Evolutionary conservation across 2,888 invertebrate species (phyloP).

Genomic region (Caenorhabditis sinica): DNA sequence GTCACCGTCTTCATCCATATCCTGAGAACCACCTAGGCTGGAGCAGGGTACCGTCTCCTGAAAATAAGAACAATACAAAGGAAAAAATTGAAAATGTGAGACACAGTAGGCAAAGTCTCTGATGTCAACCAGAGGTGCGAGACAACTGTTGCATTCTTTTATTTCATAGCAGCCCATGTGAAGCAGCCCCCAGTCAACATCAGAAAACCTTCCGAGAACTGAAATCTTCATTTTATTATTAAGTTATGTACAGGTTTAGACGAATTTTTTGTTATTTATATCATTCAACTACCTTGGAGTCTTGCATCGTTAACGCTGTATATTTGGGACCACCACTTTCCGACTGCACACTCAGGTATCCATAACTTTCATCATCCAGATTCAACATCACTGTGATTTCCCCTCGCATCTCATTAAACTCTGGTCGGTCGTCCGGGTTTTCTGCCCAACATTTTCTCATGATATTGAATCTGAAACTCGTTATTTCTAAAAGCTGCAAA

Average conservation of each 20-base stretch:
- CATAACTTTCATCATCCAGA: conserved; percentile 73
- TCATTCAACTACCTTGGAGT: conserved; percentile 44
- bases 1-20: conserved; percentile 52
- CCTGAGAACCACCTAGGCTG: conserved; percentile 41
- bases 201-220: not conserved
- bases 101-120: not conserved
- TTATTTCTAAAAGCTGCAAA: not conserved
- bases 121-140: not conserved
- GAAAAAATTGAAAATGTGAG: not conserved
- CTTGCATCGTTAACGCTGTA: conserved; percentile 61
- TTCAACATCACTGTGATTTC: conserved; percentile 71
- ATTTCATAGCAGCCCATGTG: not conserved
- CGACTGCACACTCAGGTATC: conserved; percentile 65
- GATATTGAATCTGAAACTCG: conserved; percentile 68
- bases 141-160: too few relatives aligned
- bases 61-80: not conserved
- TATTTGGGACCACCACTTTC: conserved; percentile 46
- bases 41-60: conserved; percentile 53
- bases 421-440: conserved; percentile 67
- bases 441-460: conserved; percentile 71
- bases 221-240: not conserved
- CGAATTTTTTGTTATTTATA: too few relatives aligned
- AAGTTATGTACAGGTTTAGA: not conserved
- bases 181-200: not conserved
- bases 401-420: conserved; percentile 59